Evolutionary conservation across 2,888 invertebrate species (phyloP).

Genomic region (Steinernema carpocapsae): DNA sequence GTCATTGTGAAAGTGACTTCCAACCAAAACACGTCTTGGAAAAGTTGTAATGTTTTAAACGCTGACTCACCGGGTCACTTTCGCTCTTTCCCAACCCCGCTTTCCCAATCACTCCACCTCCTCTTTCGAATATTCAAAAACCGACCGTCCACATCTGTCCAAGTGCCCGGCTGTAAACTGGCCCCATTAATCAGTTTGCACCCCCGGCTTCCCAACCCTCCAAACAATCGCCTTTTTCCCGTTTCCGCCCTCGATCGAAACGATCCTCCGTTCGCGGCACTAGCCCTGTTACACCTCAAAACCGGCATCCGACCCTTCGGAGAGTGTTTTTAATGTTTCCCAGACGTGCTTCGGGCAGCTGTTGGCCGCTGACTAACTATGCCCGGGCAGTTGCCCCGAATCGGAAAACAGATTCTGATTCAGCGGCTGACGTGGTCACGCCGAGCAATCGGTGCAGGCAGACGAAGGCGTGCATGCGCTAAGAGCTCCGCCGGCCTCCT

Average conservation of each 20-base stretch:
- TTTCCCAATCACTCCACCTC: too few relatives aligned
- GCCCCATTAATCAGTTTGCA: conserved; percentile 9
- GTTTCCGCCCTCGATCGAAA: neutral
- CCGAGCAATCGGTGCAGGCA: too few relatives aligned
- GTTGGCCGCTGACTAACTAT: conserved; percentile 12
- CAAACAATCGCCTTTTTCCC: neutral
- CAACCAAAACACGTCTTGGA: too few relatives aligned
- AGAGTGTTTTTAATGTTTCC: conserved; percentile 10
- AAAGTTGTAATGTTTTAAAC: too few relatives aligned
- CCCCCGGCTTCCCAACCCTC: neutral
- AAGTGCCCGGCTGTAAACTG: neutral
- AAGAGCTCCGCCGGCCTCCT: neutral
- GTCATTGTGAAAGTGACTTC: too few relatives aligned
- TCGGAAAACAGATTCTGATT: too few relatives aligned
- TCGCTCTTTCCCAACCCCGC: too few relatives aligned
- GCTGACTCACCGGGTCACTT: too few relatives aligned
- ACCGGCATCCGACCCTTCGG: neutral
- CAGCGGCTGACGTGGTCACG: too few relatives aligned
- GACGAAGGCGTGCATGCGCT: neutral
- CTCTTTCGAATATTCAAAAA: too few relatives aligned
- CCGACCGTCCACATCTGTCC: neutral
- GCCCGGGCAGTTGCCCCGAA: neutral
- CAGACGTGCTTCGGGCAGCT: conserved; percentile 13
- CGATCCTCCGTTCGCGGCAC: conserved; percentile 10
- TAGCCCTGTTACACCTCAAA: conserved; percentile 5